Conservation (phyloP, 2,888 invertebrate genomes). For the Julus scanicus region DNA sequence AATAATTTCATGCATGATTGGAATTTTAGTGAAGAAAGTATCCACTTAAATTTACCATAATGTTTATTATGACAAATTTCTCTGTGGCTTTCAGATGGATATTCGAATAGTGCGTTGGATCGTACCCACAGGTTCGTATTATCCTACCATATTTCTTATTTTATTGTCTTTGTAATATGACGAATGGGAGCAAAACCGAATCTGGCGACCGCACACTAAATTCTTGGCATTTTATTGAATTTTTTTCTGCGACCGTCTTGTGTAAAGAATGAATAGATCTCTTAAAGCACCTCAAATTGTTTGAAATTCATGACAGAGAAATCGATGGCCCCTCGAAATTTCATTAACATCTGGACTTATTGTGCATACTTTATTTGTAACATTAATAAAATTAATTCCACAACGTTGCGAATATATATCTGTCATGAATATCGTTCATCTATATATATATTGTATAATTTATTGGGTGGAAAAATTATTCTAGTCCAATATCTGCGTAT, state of each 20-base stretch:
- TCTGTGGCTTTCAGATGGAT: background rate
- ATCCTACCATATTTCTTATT: constrained; percentile 44
- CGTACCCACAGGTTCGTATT: constrained; percentile 29
- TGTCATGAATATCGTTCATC: too few species aligned
- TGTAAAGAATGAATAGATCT: background rate
- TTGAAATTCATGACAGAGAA: constrained; percentile 5
- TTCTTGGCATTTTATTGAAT: constrained; percentile 47
- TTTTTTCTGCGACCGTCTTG: constrained; percentile 27
- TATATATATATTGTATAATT: too few species aligned
- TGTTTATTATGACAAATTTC: background rate
- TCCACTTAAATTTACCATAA: background rate
- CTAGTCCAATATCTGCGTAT: too few species aligned
- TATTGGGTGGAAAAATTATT: too few species aligned
- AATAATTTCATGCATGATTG: too few species aligned
- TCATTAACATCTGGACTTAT: background rate
- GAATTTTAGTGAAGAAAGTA: background rate
- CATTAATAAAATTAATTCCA: too few species aligned
- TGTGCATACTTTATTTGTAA: too few species aligned
- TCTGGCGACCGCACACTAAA: constrained; percentile 47
- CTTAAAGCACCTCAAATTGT: constrained; percentile 19
- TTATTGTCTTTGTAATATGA: constrained; percentile 37
- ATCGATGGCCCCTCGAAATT: background rate
- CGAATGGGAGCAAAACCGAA: constrained; percentile 43
- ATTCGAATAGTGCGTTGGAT: background rate
- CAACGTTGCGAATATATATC: too few species aligned